Base-by-base conservation (phyloP, 2,113 vertebrate genomes). In the Glaucomys volans region DNA sequence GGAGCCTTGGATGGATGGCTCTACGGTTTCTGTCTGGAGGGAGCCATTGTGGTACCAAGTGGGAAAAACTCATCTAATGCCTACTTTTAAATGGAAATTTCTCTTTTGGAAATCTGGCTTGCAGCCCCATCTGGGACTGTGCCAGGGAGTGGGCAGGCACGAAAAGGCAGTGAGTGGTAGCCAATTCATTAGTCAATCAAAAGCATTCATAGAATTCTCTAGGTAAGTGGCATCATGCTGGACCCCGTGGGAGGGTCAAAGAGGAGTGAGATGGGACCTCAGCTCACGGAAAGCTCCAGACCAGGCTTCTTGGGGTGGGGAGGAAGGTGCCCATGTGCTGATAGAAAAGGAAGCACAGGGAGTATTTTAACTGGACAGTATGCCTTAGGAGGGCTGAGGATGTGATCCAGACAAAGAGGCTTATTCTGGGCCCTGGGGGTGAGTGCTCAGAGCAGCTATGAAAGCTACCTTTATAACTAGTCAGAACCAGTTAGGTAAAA, bases 171-270 rank as follows among this genome's bases (percentile, higher is more conserved):
- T 64, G 22, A 96, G 57, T 54, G 74, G 94, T 82, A 96, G 93
- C 96, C 95, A 96, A 94, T 97, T 96, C 95, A 96, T 96, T 83
- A 97, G 91, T 97, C 97, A 93, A 96, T 97, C 91, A 96, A 91
- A 95, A 92, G 14, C 92, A 97, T 95, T 95, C 97, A 92, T 93
- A 95, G 96, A 79, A n/a, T 71, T 87, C 44, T 71, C 82, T 59
- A 72, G 79, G 81, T 91, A 10, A 11, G 1, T 0, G 42, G 77
- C 85, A 91, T 50, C 57, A 18, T 30, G 85, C 54, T 84, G 37
- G 67, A n/a, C 69, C 91, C 89, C 16, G 79, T 69, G 32, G 85
- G 57, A 87, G 35, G 77, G 14, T 22, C 14, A 42, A 40, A 44
- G 54, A 91, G 74, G 79, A 81, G 37, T 30, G 50, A 93, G 74